Conservation (phyloP, 2,888 invertebrate species). For the Lysandra coridon region DNA sequence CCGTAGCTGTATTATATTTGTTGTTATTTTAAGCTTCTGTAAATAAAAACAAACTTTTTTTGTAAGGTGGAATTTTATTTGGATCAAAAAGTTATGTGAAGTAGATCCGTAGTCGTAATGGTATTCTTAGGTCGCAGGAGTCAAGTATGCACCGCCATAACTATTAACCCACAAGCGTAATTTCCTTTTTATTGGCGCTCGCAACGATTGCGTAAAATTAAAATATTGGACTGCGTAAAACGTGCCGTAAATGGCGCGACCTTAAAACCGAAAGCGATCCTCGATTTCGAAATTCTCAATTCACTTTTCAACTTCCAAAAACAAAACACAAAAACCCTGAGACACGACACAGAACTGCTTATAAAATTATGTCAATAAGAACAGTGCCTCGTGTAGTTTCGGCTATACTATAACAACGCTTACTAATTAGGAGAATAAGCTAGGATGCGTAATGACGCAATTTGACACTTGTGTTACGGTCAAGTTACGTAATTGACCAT, state of each 20-base stretch:
- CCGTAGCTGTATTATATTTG: conserved; percentile 70
- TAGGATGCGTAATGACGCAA: conserved; percentile 26
- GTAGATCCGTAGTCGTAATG: background rate
- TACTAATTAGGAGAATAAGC: background rate
- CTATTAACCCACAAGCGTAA: conserved; percentile 14
- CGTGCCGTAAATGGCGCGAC: conserved; percentile 39
- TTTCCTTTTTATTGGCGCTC: conserved; percentile 30
- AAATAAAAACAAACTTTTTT: conserved; percentile 63
- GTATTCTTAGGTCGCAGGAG: background rate
- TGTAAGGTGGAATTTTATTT: conserved; percentile 27
- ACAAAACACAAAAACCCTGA: background rate
- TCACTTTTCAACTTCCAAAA: conserved; percentile 40
- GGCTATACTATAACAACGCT: background rate
- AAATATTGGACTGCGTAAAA: conserved; percentile 35
- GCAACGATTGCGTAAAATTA: conserved; percentile 33
- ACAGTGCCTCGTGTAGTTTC: background rate
- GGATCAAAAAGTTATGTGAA: conserved; percentile 7
- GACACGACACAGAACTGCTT: background rate
- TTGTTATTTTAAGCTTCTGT: conserved; percentile 78
- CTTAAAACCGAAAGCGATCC: conserved; percentile 32
- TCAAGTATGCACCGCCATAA: background rate
- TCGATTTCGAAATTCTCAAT: conserved; percentile 37
- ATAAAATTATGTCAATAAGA: background rate
- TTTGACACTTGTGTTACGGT: conserved; percentile 33
- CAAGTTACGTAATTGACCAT: conserved; percentile 37